Evolutionary conservation across 2,888 invertebrate species (phyloP), one percentile per base, ranked within the genome.

Genomic region (Merodon equestris): DNA sequence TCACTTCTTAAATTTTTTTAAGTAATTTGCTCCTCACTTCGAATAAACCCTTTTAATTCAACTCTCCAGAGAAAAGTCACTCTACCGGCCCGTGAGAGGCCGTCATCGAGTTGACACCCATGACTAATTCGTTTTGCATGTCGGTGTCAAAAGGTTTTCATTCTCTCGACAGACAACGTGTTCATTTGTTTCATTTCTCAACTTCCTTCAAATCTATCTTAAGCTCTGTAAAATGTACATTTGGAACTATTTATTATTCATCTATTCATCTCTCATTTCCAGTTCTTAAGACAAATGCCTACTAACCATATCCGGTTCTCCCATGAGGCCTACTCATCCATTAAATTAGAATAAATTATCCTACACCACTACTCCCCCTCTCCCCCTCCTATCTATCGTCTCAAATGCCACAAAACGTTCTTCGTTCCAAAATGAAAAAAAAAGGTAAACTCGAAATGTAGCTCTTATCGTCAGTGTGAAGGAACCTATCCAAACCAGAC

Each of bases 401-500:
- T 61, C 53, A 67, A 73, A 51, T 66, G 50, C 27, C 13, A 61
- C 48, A 60, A 67, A 63, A 40, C 51, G 40, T 54, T 64, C 48
- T 15, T 13, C 34, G 10, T n/a, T 27, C 10, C 18, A 56, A 27
- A 27, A 27, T 7, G 27, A 27, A 27, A 27, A n/a, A 42, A 60
- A 56, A 68, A 72, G 72, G 72, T 77, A 19, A 38, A 64, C 5
- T 17, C 7, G 40, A n/a, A 40, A 10, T 40, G 10, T 17, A 2
- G 47, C 13, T 48, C 50, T 40, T 47, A 17, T 47, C 27, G 15
- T 15, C 19, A 18, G 17, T 56, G 61, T 45, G 64, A 50, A 58
- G 67, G 77, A 77, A 77, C 72, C 77, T 77, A 77, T 77, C 77
- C 77, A 58, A 67, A 63, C 61, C 77, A 77, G 77, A 77, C 77